Conservation (phyloP, 1,140 invertebrate species). For the Listronotus oregonensis region DNA sequence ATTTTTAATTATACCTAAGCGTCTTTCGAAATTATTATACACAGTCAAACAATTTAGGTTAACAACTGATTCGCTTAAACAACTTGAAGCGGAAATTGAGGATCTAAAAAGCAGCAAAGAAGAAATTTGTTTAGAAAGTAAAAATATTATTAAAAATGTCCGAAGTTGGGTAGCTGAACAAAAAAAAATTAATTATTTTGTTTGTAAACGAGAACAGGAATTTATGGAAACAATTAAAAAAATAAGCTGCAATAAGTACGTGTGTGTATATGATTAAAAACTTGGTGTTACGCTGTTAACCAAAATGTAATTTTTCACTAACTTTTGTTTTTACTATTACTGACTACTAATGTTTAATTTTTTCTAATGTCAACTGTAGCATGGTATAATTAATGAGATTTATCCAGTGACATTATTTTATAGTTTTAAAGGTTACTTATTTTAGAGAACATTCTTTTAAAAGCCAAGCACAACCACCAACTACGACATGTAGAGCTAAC, state of each 20-base stretch:
- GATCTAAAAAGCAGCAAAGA: conserved; percentile 43
- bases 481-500: background rate
- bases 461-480: background rate
- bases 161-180: conserved; percentile 47
- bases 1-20: no score
- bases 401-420: no score
- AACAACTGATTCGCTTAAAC: conserved; percentile 32
- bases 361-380: no score
- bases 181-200: conserved; percentile 45
- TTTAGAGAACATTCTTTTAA: conserved; percentile 10
- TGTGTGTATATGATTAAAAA: conserved; percentile 3
- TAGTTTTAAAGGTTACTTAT: background rate
- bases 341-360: no score
- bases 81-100: conserved; percentile 42
- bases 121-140: conserved; percentile 45
- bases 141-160: conserved; percentile 46
- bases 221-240: conserved; percentile 31
- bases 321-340: no score
- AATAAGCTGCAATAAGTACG: conserved; percentile 29
- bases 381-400: no score
- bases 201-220: conserved; percentile 40
- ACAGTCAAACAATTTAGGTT: conserved; percentile 2
- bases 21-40: no score
- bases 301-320: no score
- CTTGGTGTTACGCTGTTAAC: no score